Evolutionary conservation across 2,797 vertebrate species (phyloP).

Genomic region (Dipus sagitta): DNA sequence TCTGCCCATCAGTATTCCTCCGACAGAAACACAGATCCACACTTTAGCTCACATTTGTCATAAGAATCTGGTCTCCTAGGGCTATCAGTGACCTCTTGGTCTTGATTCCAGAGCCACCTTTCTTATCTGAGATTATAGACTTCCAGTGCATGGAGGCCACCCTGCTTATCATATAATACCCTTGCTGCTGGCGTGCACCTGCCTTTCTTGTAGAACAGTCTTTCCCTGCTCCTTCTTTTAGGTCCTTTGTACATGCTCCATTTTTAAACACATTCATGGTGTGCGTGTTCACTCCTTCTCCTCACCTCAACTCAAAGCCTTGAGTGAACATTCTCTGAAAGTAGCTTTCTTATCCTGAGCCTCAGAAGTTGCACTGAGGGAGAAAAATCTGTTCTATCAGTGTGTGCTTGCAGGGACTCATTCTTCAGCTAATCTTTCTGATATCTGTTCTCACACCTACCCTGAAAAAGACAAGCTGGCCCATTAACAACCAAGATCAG

Average conservation of each 20-base stretch:
- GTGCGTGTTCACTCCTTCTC: conserved; percentile 41
- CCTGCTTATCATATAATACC: conserved; percentile 66
- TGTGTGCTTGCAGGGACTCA: background rate
- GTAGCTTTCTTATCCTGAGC: conserved; percentile 41
- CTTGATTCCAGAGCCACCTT: conserved; percentile 66
- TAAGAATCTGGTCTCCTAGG: conserved; percentile 64
- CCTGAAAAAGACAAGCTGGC: conserved; percentile 48
- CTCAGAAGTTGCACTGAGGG: conserved; percentile 15
- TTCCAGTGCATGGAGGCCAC: conserved; percentile 73
- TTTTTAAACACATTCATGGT: conserved; percentile 56
- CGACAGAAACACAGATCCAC: conserved; percentile 33
- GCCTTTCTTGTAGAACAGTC: conserved; percentile 72
- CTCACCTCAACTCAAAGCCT: background rate
- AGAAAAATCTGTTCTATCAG: background rate
- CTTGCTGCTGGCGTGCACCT: conserved; percentile 61
- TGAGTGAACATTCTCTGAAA: conserved; percentile 2
- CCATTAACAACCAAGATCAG: conserved; percentile 31
- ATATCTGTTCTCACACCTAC: conserved; percentile 30
- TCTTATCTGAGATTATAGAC: conserved; percentile 78
- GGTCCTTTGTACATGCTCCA: conserved; percentile 32
- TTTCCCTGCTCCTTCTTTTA: conserved; percentile 55
- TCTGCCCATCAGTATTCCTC: conserved; percentile 55
- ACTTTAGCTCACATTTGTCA: conserved; percentile 73
- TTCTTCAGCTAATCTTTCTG: conserved; percentile 50
- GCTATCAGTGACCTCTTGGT: conserved; percentile 61